Evolutionary conservation across 2,888 invertebrate genomes (phyloP).

Genomic region (Elegia similella): DNA sequence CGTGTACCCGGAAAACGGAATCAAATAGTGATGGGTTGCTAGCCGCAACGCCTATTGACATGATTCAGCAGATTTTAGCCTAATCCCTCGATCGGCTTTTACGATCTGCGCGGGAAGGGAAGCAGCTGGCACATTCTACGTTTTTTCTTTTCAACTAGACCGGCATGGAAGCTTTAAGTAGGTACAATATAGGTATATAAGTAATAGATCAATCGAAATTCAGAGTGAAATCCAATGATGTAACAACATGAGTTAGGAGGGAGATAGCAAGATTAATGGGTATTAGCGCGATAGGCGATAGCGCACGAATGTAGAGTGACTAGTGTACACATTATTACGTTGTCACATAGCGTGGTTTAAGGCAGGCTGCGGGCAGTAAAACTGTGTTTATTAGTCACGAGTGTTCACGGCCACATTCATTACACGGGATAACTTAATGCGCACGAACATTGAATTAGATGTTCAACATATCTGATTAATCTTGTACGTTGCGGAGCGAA

Average conservation of each 20-base stretch:
- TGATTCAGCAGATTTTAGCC: too few relatives aligned
- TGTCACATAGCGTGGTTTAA: slow-evolving; percentile 51
- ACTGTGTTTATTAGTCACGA: slow-evolving; percentile 62
- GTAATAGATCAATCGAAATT: slow-evolving; percentile 24
- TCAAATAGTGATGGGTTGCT: too few relatives aligned
- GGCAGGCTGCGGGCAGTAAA: slow-evolving; percentile 45
- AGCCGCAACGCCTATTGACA: too few relatives aligned
- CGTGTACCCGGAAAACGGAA: too few relatives aligned
- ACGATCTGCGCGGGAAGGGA: too few relatives aligned
- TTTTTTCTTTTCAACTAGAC: too few relatives aligned
- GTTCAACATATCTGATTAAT: slow-evolving; percentile 36
- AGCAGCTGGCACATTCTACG: too few relatives aligned
- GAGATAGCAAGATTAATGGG: slow-evolving; percentile 44
- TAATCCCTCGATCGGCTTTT: too few relatives aligned
- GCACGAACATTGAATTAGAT: slow-evolving; percentile 46
- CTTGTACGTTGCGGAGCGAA: slow-evolving; percentile 25
- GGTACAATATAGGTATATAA: slow-evolving; percentile 27
- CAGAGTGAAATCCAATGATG: slow-evolving; percentile 29
- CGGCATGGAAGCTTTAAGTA: too few relatives aligned
- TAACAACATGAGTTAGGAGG: slow-evolving; percentile 32
- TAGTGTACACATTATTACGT: slow-evolving; percentile 47
- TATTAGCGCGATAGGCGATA: slow-evolving; percentile 46
- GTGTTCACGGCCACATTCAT: slow-evolving; percentile 50
- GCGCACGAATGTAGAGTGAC: slow-evolving; percentile 34
- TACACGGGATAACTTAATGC: slow-evolving; percentile 49